These are phyloP conservation scores for Trididemnum miniatum DNA, from an alignment of 23 tunicate genomes.

Conservation along the genomic window DNA sequence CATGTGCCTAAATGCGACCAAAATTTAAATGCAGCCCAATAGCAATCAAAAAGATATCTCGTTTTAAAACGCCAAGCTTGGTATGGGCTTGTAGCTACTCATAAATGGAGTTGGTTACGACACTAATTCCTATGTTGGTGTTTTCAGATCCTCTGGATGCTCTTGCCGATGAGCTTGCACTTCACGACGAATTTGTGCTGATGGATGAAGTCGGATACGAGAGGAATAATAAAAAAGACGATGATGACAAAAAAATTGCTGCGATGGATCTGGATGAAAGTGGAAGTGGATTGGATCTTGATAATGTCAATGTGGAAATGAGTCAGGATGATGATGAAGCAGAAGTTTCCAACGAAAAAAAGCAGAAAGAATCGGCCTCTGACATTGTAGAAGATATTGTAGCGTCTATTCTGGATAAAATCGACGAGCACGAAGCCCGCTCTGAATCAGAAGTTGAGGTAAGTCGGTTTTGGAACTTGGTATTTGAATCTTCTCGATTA, in stretches of 20 bases:
- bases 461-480: too few relatives aligned
- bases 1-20: too few relatives aligned
- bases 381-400: neutral
- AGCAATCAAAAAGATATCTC: too few relatives aligned
- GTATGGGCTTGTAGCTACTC: too few relatives aligned
- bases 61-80: too few relatives aligned
- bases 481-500: too few relatives aligned
- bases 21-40: too few relatives aligned
- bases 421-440: neutral
- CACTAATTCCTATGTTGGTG: too few relatives aligned
- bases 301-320: slow-evolving; percentile 50
- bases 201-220: slow-evolving; percentile 55
- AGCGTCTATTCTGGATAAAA: neutral
- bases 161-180: slow-evolving; percentile 60
- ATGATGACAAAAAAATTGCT: neutral
- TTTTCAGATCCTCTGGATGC: slow-evolving; percentile 70
- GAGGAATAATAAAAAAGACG: neutral
- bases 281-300: slow-evolving; percentile 45
- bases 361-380: neutral
- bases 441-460: too few relatives aligned
- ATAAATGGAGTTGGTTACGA: too few relatives aligned
- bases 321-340: slow-evolving; percentile 32
- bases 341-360: neutral
- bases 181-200: slow-evolving; percentile 59
- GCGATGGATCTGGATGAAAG: slow-evolving; percentile 18